A percentile compares a stretch with the other conserved stretches of the same genome.
These are phyloP conservation scores for Oryzias woworae DNA, from an alignment of 2,113 vertebrate species.

Conservation along the genomic window DNA sequence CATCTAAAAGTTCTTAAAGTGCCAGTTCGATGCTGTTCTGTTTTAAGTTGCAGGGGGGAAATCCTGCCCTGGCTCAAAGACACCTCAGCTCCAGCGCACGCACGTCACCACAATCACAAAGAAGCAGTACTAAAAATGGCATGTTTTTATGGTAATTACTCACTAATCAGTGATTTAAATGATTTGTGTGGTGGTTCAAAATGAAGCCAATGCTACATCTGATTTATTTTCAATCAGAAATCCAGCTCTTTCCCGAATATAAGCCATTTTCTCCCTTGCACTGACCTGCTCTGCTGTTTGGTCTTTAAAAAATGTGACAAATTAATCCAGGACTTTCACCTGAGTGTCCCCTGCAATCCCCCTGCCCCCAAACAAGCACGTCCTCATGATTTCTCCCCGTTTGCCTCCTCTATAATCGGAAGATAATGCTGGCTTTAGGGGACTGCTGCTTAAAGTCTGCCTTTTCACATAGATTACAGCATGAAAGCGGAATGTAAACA, in stretches of 20 bases:
- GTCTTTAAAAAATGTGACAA: constrained; percentile 16
- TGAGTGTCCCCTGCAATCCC: constrained; percentile 27
- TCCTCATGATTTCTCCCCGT: constrained; percentile 36
- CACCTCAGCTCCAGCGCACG: too few relatives aligned
- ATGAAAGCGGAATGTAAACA: constrained; percentile 53
- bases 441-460: constrained; percentile 47
- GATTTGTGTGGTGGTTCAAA: too few relatives aligned
- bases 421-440: constrained; percentile 37
- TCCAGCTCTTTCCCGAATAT: neutral
- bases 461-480: constrained; percentile 55
- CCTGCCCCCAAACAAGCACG: constrained; percentile 25
- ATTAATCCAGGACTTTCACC: constrained; percentile 41
- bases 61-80: too few relatives aligned
- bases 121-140: too few relatives aligned
- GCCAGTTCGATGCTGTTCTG: too few relatives aligned
- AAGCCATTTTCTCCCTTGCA: neutral
- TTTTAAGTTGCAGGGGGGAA: too few relatives aligned
- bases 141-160: too few relatives aligned
- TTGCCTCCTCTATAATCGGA: constrained; percentile 29
- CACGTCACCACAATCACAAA: too few relatives aligned
- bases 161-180: too few relatives aligned
- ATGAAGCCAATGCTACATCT: too few relatives aligned
- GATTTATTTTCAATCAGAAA: too few relatives aligned
- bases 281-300: neutral
- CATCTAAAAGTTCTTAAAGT: too few relatives aligned